phyloP scores from a whole-genome alignment of 2,113 vertebrate genomes.

The Coptodon bakossiorum region DNA sequence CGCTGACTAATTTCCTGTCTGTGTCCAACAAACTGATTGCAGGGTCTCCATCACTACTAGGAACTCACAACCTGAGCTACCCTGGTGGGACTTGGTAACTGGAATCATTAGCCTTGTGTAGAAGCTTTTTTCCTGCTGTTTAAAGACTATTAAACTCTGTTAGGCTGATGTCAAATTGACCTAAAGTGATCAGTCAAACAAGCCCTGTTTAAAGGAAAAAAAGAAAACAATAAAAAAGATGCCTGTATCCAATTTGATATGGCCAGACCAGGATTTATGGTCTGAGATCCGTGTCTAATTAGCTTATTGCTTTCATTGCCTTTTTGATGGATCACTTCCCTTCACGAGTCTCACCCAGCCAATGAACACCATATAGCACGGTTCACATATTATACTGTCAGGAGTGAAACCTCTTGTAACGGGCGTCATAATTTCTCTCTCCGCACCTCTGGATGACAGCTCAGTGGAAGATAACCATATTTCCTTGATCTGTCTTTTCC shows the following conservation, averaged over 20 bases:
- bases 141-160: conserved; percentile 8
- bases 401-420: conserved; percentile 1
- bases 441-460: background rate
- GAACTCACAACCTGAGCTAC: background rate
- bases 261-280: conserved; percentile 25
- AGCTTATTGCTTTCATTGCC: conserved; percentile 47
- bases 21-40: background rate
- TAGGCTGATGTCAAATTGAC: background rate
- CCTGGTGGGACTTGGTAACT: background rate
- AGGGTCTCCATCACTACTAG: background rate
- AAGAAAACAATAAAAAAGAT: background rate
- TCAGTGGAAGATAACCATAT: conserved; percentile 1
- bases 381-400: conserved; percentile 12
- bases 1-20: background rate
- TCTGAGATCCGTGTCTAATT: conserved; percentile 31
- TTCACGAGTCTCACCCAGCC: background rate
- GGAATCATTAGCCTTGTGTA: background rate
- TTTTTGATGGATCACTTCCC: conserved; percentile 38
- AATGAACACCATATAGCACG: conserved; percentile 1
- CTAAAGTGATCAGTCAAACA: conserved; percentile 23
- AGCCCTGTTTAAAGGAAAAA: background rate
- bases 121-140: background rate
- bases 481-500: conserved; percentile 34
- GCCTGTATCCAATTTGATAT: conserved; percentile 18
- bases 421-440: background rate